Evolutionary conservation across 2,797 vertebrate genomes (phyloP).

Genomic region (Euphonia xanthogaster): DNA sequence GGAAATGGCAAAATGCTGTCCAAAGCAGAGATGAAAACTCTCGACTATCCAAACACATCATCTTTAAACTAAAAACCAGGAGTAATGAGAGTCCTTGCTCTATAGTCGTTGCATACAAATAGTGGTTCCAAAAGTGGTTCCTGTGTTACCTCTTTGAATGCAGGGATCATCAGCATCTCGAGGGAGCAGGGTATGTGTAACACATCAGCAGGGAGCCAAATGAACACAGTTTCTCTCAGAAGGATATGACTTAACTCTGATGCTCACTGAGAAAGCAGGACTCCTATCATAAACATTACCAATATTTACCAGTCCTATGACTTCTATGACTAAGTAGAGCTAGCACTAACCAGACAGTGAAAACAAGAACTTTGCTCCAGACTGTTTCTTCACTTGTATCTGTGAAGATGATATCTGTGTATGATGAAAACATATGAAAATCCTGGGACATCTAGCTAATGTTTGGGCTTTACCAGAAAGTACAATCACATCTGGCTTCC

Average conservation of each 20-base stretch:
- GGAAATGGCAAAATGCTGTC: neutral
- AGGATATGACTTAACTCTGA: neutral
- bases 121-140: neutral
- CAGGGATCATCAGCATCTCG: neutral
- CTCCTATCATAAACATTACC: neutral
- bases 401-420: neutral
- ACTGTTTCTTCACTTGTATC: neutral
- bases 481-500: neutral
- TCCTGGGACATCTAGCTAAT: neutral
- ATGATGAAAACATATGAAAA: neutral
- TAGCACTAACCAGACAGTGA: neutral
- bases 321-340: neutral
- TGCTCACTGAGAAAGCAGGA: neutral
- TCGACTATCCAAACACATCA: rapidly evolving
- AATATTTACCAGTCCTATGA: neutral
- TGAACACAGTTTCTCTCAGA: neutral
- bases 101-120: neutral
- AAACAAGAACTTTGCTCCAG: neutral
- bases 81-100: neutral
- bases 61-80: neutral
- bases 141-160: neutral
- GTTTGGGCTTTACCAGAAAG: neutral
- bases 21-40: neutral
- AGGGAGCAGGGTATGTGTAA: neutral
- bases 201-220: neutral